A percentile compares a stretch with the other conserved stretches of the same genome.
phyloP scores from a whole-genome alignment of 2,797 vertebrate genomes.

The Pyrocephalus nanus region DNA sequence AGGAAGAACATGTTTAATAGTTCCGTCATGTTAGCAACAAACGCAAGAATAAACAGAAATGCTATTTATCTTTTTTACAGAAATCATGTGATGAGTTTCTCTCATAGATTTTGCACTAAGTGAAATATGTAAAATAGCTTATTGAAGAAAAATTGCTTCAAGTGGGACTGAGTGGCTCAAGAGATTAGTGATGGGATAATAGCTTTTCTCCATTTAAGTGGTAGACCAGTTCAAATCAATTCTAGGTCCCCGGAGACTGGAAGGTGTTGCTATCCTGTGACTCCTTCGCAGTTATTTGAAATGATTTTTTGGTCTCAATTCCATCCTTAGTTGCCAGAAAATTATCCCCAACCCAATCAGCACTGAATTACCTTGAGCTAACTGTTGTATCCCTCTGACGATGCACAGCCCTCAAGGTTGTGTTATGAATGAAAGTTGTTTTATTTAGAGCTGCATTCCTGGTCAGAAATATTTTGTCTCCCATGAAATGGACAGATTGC shows the following conservation, averaged over 20 bases:
- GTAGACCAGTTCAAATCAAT: conserved; percentile 52
- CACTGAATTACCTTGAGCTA: not conserved
- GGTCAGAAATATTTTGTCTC: not conserved
- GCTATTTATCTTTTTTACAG: not conserved
- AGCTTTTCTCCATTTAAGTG: conserved; percentile 62
- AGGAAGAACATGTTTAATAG: not conserved
- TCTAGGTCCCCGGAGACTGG: conserved; percentile 11
- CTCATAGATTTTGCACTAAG: not conserved
- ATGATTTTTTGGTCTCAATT: conserved; percentile 47
- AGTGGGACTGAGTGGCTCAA: conserved; percentile 43
- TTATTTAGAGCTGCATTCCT: not conserved
- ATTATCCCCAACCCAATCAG: conserved; percentile 23
- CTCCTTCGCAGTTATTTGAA: conserved; percentile 2
- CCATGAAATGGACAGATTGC: accelerated
- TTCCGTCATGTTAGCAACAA: not conserved
- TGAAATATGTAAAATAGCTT: conserved; percentile 56
- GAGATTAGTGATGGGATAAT: conserved; percentile 60
- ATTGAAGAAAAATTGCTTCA: conserved; percentile 48
- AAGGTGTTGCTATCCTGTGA: conserved; percentile 46
- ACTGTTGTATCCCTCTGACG: not conserved
- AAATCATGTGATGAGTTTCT: conserved; percentile 1
- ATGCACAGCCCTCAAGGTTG: not conserved
- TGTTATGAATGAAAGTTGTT: not conserved
- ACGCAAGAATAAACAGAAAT: conserved; percentile 23
- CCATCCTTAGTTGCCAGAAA: conserved; percentile 19